Percentiles rank a stretch among this genome's conserved stretches.
Evolutionary conservation across 2,888 invertebrate genomes (phyloP).

Genomic region (Exocentrus adspersus): DNA sequence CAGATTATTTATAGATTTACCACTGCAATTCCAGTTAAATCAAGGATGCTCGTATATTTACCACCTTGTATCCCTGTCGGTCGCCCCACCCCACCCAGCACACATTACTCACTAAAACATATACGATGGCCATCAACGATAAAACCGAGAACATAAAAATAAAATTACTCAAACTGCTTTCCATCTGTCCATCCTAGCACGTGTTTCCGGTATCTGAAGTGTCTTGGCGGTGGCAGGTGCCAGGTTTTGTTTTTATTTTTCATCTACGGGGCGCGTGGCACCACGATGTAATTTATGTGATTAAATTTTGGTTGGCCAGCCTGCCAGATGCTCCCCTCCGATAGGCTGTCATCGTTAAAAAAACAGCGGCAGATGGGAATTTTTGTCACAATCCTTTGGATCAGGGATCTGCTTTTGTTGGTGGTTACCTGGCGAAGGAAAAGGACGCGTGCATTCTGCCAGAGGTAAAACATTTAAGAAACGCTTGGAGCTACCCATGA

Average conservation of each 20-base stretch:
- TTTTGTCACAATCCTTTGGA: background rate
- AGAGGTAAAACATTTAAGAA: conserved; percentile 14
- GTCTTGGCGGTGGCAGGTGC: conserved; percentile 50
- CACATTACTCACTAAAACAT: conserved; percentile 23
- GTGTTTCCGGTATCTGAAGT: conserved; percentile 49
- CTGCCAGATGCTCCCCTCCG: conserved; percentile 44
- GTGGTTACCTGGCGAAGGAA: conserved; percentile 9
- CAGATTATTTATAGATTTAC: too few relatives aligned
- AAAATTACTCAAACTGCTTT: conserved; percentile 33
- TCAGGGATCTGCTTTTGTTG: conserved; percentile 5
- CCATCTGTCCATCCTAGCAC: conserved; percentile 46
- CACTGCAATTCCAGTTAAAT: background rate
- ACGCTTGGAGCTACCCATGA: conserved; percentile 5
- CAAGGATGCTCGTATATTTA: background rate
- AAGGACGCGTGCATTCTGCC: conserved; percentile 14
- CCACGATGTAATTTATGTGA: conserved; percentile 53
- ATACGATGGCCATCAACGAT: conserved; percentile 30
- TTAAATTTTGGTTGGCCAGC: conserved; percentile 50
- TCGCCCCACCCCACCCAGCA: conserved; percentile 6
- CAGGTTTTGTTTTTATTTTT: conserved; percentile 47
- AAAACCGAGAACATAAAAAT: conserved; percentile 34
- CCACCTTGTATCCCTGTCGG: background rate
- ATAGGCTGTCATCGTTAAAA: conserved; percentile 15
- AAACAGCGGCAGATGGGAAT: conserved; percentile 17
- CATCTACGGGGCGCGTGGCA: conserved; percentile 51